These are phyloP conservation scores for Camponotus fellah DNA, from an alignment of 2,888 invertebrate genomes.

Conservation along the genomic window DNA sequence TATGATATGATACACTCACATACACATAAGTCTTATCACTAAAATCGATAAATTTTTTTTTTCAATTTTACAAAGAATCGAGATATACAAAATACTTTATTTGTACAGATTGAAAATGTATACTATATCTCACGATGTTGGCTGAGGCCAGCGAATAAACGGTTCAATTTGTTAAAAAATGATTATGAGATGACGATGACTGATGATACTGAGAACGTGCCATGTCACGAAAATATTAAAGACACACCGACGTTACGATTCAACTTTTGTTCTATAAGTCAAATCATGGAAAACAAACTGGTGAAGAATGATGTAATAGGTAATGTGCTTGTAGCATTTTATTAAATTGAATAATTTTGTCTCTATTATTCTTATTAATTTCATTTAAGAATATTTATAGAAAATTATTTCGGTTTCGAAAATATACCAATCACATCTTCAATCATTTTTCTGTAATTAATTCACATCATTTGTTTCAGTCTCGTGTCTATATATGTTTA, in stretches of 20 bases:
- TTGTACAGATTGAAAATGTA: slow-evolving; percentile 91
- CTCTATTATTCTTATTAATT: no score
- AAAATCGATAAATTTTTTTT: neutral
- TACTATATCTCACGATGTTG: slow-evolving; percentile 95
- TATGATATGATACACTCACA: slow-evolving; percentile 91
- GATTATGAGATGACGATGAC: slow-evolving; percentile 98
- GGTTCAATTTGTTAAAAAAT: slow-evolving; percentile 93
- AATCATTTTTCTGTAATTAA: neutral
- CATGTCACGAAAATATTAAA: slow-evolving; percentile 84
- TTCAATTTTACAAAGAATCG: neutral
- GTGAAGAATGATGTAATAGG: slow-evolving; percentile 91
- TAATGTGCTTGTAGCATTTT: slow-evolving; percentile 84
- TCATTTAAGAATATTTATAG: neutral
- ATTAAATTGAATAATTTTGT: neutral
- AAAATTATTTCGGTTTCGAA: neutral
- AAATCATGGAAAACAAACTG: slow-evolving; percentile 90
- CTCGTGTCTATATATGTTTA: neutral
- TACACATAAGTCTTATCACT: neutral
- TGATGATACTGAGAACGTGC: slow-evolving; percentile 89
- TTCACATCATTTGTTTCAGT: neutral
- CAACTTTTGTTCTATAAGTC: slow-evolving; percentile 87
- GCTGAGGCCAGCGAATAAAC: slow-evolving; percentile 98
- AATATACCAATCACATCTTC: neutral
- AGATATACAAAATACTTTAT: neutral
- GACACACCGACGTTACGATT: slow-evolving; percentile 91